Evolutionary conservation across 2,888 invertebrate species (phyloP), one percentile per base, ranked within the genome.

Genomic region (Teleiodes luculella): DNA sequence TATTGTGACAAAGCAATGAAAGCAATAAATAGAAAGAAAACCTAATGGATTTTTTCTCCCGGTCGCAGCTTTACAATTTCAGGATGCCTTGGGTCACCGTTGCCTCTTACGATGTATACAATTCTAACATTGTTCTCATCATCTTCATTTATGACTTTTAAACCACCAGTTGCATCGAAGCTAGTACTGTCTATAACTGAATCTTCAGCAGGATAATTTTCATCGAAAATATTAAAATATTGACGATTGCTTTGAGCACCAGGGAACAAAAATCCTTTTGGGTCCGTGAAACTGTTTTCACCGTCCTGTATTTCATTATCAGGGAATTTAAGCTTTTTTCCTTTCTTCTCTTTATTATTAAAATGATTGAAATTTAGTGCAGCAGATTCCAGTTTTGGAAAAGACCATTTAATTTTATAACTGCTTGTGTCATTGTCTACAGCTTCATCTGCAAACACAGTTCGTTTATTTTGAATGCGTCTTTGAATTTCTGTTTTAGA

Each of bases 21-120:
- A n/a, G 1, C n/a, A 28, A 30, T 45, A 28, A n/a, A n/a, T n/a
- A 28, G n/a, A n/a, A 13, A 45, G 10, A 4, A 7, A 30, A 30
- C 13, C 11, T 20, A 31, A 14, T n/a, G 30, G 1, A 47, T 47
- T 33, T 31, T 47, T 7, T 48, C 36, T 13, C 48, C 48, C 6
- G 48, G 35, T 18, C 48, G 35, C 10, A 33, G 35, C 64, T 74
- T 80, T 1, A 89, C 68, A 49, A 89, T 68, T 75, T 90, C 90
- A 8, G 90, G 90, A 56, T 78, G 70, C 60, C 79, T 86, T 0
- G 88, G 88, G 63, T 90, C 90, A 0, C 87, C 84, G 57, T 90
- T 81, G 0, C 89, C 90, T 67, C 90, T 80, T 0, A 90, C 78
- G 31, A 90, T 71, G 46, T 90, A 90, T n/a, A 90, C 76, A 35